Percentiles rank a stretch among this genome's conserved stretches.
Conservation (phyloP, 37 sponge, comb jelly and placozoan species). For the Aplysina aerophoba region DNA sequence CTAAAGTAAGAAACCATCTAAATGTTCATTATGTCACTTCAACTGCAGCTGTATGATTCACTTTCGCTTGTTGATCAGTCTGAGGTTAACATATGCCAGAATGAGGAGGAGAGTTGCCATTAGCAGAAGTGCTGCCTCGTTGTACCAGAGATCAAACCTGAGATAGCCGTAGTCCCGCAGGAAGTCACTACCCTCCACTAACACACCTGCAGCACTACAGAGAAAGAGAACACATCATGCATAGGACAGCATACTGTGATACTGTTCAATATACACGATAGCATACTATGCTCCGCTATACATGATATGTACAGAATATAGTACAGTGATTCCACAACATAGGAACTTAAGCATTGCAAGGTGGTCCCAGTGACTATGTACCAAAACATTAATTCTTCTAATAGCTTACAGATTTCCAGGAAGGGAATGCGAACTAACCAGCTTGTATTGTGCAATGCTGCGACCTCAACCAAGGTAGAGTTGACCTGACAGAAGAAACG, state of each 20-base stretch:
- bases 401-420: too few relatives aligned
- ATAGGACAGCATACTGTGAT: too few relatives aligned
- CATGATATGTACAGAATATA: too few relatives aligned
- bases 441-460: neutral
- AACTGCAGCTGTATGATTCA: neutral
- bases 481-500: neutral
- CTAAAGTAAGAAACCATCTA: too few relatives aligned
- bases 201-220: neutral
- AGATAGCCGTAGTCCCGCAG: neutral
- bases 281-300: too few relatives aligned
- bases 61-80: neutral
- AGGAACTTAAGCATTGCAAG: too few relatives aligned
- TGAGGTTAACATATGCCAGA: neutral
- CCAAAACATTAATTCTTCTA: too few relatives aligned
- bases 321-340: too few relatives aligned
- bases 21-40: too few relatives aligned
- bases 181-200: neutral
- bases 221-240: neutral
- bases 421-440: neutral
- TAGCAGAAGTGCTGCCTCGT: constrained; percentile 43
- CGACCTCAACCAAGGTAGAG: neutral
- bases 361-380: too few relatives aligned
- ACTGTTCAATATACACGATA: too few relatives aligned
- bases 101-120: neutral
- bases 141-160: constrained; percentile 37